Percentiles rank a stretch among this genome's conserved stretches.
These are phyloP conservation scores for Ateles fusciceps DNA, from an alignment of 2,797 vertebrate genomes.

Conservation along the genomic window DNA sequence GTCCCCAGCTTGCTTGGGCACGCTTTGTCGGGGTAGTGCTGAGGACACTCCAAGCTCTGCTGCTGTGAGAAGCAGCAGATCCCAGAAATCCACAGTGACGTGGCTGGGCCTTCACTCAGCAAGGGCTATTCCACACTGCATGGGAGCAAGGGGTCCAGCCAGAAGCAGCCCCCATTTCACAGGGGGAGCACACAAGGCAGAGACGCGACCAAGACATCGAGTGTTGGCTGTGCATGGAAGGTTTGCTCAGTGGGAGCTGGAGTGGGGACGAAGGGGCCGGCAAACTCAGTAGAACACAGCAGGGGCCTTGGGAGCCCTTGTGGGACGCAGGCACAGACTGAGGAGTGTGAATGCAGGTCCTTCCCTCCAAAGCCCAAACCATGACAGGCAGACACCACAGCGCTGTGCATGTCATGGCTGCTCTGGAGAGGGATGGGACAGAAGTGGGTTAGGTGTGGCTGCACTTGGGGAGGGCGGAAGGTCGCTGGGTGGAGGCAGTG, in stretches of 20 bases:
- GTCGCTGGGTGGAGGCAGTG: not conserved
- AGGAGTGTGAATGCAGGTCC: not conserved
- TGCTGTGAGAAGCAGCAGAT: not conserved
- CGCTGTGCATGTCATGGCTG: not conserved
- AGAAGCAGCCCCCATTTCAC: not conserved
- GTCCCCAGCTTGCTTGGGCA: not conserved
- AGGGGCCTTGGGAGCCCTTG: not conserved
- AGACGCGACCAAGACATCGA: not conserved
- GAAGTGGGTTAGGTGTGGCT: not conserved
- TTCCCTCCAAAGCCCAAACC: not conserved
- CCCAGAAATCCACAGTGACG: rapidly evolving
- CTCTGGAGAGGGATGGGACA: not conserved
- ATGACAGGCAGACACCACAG: not conserved
- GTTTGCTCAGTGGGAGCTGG: not conserved
- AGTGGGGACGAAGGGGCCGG: rapidly evolving
- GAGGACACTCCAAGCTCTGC: not conserved
- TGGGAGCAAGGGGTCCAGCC: not conserved
- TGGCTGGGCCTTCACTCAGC: not conserved
- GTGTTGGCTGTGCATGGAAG: not conserved
- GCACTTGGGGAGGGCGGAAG: too few species aligned
- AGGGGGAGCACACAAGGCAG: not conserved
- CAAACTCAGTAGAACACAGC: not conserved
- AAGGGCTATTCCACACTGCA: not conserved
- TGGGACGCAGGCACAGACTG: rapidly evolving
- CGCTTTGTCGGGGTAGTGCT: not conserved